phyloP scores from a whole-genome alignment of 2,888 invertebrate species.

The Melanostoma mellinum region DNA sequence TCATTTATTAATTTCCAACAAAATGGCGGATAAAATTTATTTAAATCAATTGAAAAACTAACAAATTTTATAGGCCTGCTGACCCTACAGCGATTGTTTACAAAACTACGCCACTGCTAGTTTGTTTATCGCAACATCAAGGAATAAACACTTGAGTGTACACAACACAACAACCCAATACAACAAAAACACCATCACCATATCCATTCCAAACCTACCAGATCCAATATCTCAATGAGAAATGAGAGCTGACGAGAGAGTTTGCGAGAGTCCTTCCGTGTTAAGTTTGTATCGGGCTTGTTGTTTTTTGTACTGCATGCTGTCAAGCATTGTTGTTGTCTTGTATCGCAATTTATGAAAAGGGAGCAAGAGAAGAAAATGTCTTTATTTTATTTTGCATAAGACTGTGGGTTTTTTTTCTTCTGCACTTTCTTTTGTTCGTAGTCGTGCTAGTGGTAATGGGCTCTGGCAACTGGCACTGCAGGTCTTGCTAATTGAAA shows the following conservation, averaged over 20 bases:
- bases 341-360: conserved; percentile 78
- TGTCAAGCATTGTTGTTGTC: conserved; percentile 75
- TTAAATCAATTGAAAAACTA: conserved; percentile 16
- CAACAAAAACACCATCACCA: conserved; percentile 33
- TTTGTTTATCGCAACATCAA: conserved; percentile 80
- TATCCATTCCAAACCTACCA: too few species aligned
- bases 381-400: conserved; percentile 10
- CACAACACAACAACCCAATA: conserved; percentile 72
- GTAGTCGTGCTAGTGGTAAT: conserved; percentile 1
- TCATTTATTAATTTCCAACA: conserved; percentile 35
- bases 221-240: conserved; percentile 21
- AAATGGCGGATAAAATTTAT: conserved; percentile 61
- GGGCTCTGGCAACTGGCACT: conserved; percentile 11
- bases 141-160: conserved; percentile 75
- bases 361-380: conserved; percentile 2
- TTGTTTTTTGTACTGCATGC: conserved; percentile 44
- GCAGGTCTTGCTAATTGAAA: conserved; percentile 29
- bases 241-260: conserved; percentile 76
- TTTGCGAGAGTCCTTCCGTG: conserved; percentile 52
- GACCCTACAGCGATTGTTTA: conserved; percentile 53
- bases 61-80: background rate
- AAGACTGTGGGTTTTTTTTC: conserved; percentile 14
- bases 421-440: conserved; percentile 42
- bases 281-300: conserved; percentile 37
- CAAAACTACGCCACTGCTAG: conserved; percentile 77